phyloP scores from a whole-genome alignment of 2,888 invertebrate species.

The Spisula subtruncata region DNA sequence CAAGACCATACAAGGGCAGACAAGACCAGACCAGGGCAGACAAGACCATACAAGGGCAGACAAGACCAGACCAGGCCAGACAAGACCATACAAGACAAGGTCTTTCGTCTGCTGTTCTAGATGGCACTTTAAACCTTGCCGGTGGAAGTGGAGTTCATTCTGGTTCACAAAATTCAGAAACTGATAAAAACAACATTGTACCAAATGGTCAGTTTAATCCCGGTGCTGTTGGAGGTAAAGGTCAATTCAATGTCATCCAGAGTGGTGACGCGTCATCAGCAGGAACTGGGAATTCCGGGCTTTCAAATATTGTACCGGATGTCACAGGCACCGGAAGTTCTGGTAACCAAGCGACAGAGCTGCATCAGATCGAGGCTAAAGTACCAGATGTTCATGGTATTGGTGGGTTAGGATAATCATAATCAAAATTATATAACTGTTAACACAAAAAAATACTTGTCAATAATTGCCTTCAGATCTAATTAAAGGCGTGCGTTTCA shows the following conservation, averaged over 20 bases:
- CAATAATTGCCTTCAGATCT: no score
- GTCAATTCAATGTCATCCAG: slow-evolving; percentile 1
- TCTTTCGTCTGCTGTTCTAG: background rate
- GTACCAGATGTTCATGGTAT: slow-evolving; percentile 45
- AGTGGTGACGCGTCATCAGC: background rate
- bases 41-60: background rate
- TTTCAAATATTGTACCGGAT: slow-evolving; percentile 26
- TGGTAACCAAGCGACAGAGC: slow-evolving; percentile 22
- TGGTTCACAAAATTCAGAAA: background rate
- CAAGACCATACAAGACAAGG: background rate
- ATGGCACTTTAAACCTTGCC: background rate
- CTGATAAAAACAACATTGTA: background rate
- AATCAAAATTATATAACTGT: background rate
- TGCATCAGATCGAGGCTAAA: slow-evolving; percentile 38
- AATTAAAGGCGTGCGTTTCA: no score
- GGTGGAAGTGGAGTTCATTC: background rate
- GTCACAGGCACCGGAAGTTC: slow-evolving; percentile 18
- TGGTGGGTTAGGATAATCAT: slow-evolving; percentile 37
- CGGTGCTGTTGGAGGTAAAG: slow-evolving; percentile 40
- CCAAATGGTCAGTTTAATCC: background rate
- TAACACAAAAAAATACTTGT: background rate
- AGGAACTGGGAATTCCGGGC: slow-evolving; percentile 2
- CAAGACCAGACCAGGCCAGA: no score
- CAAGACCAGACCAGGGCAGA: background rate
- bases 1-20: no score